A percentile compares a stretch with the other conserved stretches of the same genome.
Conservation (phyloP, 2,888 invertebrate species). For the Tinea trinotella region DNA sequence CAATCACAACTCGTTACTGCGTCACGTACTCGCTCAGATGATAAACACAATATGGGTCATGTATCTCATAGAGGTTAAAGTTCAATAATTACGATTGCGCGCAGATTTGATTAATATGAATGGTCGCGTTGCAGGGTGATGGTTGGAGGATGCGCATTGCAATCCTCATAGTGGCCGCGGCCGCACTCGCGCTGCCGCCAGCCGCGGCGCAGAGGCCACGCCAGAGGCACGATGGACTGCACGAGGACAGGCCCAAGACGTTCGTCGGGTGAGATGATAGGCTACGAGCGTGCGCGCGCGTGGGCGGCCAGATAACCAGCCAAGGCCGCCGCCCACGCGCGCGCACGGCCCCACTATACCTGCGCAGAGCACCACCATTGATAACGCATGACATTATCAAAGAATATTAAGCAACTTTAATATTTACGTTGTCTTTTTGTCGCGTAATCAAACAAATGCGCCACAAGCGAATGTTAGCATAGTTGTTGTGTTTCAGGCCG, state of each 20-base stretch:
- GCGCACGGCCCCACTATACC: too few relatives aligned
- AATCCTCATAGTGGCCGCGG: background rate
- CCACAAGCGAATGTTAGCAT: too few relatives aligned
- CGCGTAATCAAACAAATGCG: too few relatives aligned
- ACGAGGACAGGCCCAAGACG: conserved; percentile 9
- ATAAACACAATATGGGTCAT: too few relatives aligned
- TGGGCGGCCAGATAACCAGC: background rate
- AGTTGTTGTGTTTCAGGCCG: conserved; percentile 72
- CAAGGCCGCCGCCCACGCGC: too few relatives aligned
- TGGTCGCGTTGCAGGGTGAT: conserved; percentile 47
- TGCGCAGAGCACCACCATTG: too few relatives aligned
- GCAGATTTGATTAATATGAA: background rate
- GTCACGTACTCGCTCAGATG: too few relatives aligned
- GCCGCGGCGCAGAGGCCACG: background rate
- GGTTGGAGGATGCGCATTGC: conserved; percentile 27
- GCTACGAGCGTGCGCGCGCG: background rate
- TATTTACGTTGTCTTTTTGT: too few relatives aligned
- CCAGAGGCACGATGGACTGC: background rate
- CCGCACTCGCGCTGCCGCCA: background rate
- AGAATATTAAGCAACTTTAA: too few relatives aligned
- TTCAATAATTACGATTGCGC: background rate
- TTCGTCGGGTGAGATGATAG: conserved; percentile 5
- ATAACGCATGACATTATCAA: too few relatives aligned
- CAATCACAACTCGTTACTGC: too few relatives aligned
- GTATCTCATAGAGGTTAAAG: background rate